Evolutionary conservation across 2,888 invertebrate genomes (phyloP), one percentile per base, ranked within the genome.

Genomic region (Hypomecis atomaria): DNA sequence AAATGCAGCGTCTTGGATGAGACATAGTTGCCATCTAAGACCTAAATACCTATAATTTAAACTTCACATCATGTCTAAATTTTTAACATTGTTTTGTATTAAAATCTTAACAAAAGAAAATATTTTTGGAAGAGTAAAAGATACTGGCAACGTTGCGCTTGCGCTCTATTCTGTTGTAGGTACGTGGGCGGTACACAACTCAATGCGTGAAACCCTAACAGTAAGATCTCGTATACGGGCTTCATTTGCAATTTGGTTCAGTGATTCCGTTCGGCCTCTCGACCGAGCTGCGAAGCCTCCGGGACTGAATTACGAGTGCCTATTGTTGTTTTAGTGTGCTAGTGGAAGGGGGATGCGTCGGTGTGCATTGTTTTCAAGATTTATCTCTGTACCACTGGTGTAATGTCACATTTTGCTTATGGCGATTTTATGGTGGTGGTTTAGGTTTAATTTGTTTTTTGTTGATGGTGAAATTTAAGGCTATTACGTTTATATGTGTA

Each of bases 221-320:
- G 44, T 72, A 77, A 78, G 79, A 78, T 77, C 75, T 75, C 75
- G 72, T 76, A 75, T 71, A 76, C 73, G 71, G 74, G 78, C 81
- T 87, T 86, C 86, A 86, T 87, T 88, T 86, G 83, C 82, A 83
- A 85, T 86, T 87, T 86, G 86, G 87, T 86, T 82, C 86, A 86
- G 83, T 86, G 87, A 87, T 86, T 87, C 81, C 78, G 82, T 81
- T 82, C 79, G 76, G 78, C 78, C 81, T 80, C 83, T 84, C 80
- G 75, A 81, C 77, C 72, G 78, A 75, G 72, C 75, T 76, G 62
- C 65, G 64, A 69, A 69, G 69, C 73, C 74, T 75, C 74, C 75
- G 70, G 68, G 71, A 79, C 79, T 83, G 83, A 88, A 86, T 86
- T 85, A 86, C 71, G 67, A 72, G 71, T 82, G 75, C 74, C 85